A percentile compares a stretch with the other conserved stretches of the same genome.
Conservation (phyloP, 2,888 invertebrate genomes). For the Dynastes hyllus region DNA sequence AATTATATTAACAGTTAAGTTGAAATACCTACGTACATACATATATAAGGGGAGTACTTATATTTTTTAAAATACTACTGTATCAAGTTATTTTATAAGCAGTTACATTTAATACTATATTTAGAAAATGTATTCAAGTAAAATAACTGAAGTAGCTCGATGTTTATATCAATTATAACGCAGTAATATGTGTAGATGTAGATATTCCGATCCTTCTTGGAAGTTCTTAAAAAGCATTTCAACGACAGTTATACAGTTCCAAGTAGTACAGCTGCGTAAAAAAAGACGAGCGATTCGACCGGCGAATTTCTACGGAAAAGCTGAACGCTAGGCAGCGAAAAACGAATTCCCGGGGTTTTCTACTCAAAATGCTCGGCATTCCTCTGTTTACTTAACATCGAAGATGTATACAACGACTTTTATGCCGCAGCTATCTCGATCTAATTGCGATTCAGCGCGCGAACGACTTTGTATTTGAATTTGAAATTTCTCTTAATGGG, state of each 20-base stretch:
- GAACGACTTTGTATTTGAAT: conserved; percentile 24
- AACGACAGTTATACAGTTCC: conserved; percentile 34
- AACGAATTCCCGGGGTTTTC: conserved; percentile 34
- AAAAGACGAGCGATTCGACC: not conserved
- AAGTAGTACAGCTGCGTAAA: conserved; percentile 33
- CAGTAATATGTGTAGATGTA: too few species aligned
- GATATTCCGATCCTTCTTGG: conserved; percentile 23
- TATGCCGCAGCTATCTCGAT: not conserved
- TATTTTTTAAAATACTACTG: too few species aligned
- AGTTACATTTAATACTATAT: too few species aligned
- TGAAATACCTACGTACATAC: too few species aligned
- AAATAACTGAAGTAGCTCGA: too few species aligned
- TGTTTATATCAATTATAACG: too few species aligned
- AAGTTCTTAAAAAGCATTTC: conserved; percentile 32
- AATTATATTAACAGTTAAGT: too few species aligned
- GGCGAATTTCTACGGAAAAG: conserved; percentile 23
- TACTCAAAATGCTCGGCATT: conserved; percentile 24
- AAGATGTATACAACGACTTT: not conserved
- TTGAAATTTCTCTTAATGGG: conserved; percentile 37
- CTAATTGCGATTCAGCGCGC: conserved; percentile 27
- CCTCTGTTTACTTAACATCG: not conserved
- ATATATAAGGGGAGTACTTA: too few species aligned
- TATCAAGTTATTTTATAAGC: too few species aligned
- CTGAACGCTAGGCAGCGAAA: not conserved
- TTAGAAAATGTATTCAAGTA: too few species aligned